Conservation (phyloP, 2,888 invertebrate genomes). For the Marasmarcha lunaedactyla region DNA sequence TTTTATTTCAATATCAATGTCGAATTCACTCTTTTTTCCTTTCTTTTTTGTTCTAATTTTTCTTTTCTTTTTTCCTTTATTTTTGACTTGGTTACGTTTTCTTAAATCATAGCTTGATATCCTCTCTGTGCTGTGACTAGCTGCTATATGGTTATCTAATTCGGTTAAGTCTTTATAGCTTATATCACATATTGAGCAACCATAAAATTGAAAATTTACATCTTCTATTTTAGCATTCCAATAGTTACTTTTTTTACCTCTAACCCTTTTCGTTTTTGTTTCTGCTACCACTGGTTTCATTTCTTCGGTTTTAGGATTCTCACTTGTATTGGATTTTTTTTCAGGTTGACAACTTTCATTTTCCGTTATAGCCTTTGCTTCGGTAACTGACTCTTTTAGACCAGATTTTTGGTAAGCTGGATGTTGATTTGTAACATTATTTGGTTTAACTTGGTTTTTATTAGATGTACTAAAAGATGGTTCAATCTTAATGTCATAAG, state of each 20-base stretch:
- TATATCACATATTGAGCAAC: conserved; percentile 48
- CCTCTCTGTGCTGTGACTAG: conserved; percentile 40
- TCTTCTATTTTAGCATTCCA: conserved; percentile 49
- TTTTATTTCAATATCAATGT: conserved; percentile 36
- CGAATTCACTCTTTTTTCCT: conserved; percentile 25
- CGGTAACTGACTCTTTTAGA: too few relatives aligned
- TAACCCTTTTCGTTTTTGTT: conserved; percentile 8
- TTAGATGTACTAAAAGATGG: too few relatives aligned
- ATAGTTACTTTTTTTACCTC: conserved; percentile 33
- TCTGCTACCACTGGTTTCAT: conserved; percentile 4
- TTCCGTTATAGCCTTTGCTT: too few relatives aligned
- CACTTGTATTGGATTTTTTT: conserved; percentile 4
- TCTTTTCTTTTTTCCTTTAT: conserved; percentile 37
- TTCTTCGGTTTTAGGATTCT: conserved; percentile 3
- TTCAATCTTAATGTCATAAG: too few relatives aligned
- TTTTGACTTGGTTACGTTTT: conserved; percentile 37
- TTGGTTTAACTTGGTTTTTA: too few relatives aligned
- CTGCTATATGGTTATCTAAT: conserved; percentile 41
- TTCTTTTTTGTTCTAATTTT: conserved; percentile 29
- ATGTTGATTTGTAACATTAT: too few relatives aligned
- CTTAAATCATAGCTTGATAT: conserved; percentile 51
- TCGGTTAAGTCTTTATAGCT: conserved; percentile 33
- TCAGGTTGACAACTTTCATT: conserved; percentile 16
- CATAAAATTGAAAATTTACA: conserved; percentile 45
- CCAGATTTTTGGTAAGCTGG: too few relatives aligned